phyloP scores from a whole-genome alignment of 2,797 vertebrate species.

The Cirrhinus mrigala region DNA sequence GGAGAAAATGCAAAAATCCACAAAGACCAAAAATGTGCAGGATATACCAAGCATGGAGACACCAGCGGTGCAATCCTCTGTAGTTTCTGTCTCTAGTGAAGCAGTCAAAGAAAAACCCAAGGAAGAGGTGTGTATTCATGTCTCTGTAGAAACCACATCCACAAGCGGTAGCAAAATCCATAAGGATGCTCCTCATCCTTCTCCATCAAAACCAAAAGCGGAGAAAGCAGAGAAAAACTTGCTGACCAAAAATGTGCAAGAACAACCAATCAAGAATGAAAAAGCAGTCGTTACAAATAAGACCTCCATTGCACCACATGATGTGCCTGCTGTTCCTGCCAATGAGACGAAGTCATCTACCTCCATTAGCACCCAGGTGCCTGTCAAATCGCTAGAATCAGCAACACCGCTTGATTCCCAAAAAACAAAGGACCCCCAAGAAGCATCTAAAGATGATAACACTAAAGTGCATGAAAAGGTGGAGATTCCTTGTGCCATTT shows the following conservation, averaged over 20 bases:
- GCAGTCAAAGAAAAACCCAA: conserved; percentile 12
- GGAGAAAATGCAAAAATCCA: conserved; percentile 11
- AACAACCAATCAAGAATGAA: conserved; percentile 48
- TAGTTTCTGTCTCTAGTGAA: conserved; percentile 58
- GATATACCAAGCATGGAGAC: conserved; percentile 8
- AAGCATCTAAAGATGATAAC: conserved; percentile 11
- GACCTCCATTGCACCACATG: neutral
- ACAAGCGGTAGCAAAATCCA: conserved; percentile 45
- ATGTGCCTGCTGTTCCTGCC: conserved; percentile 26
- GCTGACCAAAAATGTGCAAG: conserved; percentile 13
- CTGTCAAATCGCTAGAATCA: conserved; percentile 26
- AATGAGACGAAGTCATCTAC: conserved; percentile 33
- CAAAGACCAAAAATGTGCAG: conserved; percentile 17
- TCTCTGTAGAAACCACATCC: conserved; percentile 55
- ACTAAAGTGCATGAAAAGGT: conserved; percentile 23
- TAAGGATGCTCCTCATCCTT: conserved; percentile 17
- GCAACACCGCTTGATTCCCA: conserved; percentile 8
- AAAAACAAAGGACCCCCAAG: conserved; percentile 42
- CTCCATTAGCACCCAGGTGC: conserved; percentile 48
- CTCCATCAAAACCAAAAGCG: conserved; percentile 27
- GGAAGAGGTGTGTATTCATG: conserved; percentile 35
- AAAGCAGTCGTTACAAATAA: conserved; percentile 42
- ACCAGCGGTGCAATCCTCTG: conserved; percentile 60
- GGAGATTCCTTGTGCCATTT: conserved; percentile 12
- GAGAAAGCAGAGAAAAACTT: conserved; percentile 16